These are phyloP conservation scores for Centropus unirufus DNA, from an alignment of 2,113 vertebrate genomes.

Conservation along the genomic window DNA sequence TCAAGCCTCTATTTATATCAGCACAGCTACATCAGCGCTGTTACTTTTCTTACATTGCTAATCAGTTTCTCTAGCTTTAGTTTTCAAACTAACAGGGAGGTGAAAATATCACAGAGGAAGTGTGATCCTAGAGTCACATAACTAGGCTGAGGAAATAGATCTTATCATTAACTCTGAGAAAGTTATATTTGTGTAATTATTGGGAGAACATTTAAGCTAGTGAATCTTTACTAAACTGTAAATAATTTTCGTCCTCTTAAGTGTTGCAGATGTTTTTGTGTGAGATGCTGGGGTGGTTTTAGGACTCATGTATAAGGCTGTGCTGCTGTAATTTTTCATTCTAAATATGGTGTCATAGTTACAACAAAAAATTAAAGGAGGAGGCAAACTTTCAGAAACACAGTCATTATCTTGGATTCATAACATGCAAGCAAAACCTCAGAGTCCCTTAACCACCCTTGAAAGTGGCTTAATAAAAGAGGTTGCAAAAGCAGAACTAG, in stretches of 20 bases:
- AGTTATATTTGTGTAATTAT: background rate
- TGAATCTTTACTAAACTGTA: background rate
- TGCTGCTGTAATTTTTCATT: background rate
- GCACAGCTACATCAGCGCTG: background rate
- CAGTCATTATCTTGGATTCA: background rate
- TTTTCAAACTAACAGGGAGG: background rate
- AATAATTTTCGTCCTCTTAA: background rate
- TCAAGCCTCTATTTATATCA: background rate
- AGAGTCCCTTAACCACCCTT: background rate
- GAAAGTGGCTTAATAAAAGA: constrained; percentile 25
- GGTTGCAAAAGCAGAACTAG: constrained; percentile 45
- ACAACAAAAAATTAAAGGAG: background rate
- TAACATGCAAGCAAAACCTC: background rate
- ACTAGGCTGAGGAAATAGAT: background rate
- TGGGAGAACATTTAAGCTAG: background rate
- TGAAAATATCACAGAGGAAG: background rate
- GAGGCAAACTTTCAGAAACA: background rate
- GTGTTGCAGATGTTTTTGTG: background rate
- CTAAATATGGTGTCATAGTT: background rate
- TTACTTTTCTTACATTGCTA: background rate
- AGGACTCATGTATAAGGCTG: background rate
- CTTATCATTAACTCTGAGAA: background rate
- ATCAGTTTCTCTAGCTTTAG: background rate
- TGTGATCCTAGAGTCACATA: background rate
- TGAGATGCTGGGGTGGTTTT: background rate